Percentiles rank a stretch among this genome's conserved stretches.
Conservation (phyloP, 1,140 invertebrate species). For the Hyphantria cunea region DNA sequence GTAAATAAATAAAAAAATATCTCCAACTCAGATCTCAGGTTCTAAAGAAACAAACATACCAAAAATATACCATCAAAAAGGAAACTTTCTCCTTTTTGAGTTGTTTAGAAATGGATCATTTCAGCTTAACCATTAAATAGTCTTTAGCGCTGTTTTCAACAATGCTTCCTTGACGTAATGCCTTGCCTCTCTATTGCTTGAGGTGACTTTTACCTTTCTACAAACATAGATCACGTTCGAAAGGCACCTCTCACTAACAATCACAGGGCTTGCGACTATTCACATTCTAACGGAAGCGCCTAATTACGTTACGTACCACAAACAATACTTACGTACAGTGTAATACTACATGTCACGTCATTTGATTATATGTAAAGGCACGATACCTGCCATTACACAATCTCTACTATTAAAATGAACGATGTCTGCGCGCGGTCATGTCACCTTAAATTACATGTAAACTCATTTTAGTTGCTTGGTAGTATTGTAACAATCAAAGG, state of each 20-base stretch:
- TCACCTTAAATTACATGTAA: not conserved
- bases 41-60: no score
- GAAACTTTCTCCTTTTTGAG: no score
- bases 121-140: no score
- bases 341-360: conserved; percentile 4
- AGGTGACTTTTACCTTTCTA: no score
- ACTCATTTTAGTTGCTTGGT: not conserved
- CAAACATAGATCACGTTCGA: not conserved
- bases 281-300: not conserved
- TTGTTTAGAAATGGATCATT: no score
- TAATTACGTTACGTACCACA: conserved; percentile 5
- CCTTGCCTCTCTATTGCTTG: no score
- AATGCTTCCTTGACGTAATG: no score
- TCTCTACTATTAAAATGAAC: conserved; percentile 18
- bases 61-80: no score
- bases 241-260: not conserved
- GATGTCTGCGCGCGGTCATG: not conserved
- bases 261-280: not conserved
- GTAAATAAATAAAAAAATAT: no score
- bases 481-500: no score
- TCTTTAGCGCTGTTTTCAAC: no score
- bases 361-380: conserved; percentile 24
- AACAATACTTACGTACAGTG: conserved; percentile 12
- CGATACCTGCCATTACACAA: conserved; percentile 37
- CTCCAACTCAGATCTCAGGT: no score